Percentiles rank a stretch among this genome's conserved stretches.
Evolutionary conservation across 2,888 invertebrate species (phyloP).

Genomic region (Drosophila kokeensis): DNA sequence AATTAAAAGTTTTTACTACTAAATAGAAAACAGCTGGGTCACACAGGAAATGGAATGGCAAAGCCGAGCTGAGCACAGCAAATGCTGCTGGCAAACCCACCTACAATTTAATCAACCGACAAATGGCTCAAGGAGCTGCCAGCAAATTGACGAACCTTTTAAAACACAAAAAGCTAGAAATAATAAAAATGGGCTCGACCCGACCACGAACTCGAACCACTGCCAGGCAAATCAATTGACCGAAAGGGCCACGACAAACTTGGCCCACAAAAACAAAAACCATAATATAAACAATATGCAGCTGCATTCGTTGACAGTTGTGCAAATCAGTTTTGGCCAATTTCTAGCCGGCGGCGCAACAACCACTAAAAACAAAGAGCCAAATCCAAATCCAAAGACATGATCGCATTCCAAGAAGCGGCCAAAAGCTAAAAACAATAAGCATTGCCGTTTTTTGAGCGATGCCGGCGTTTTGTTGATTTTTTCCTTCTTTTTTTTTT

Average conservation of each 20-base stretch:
- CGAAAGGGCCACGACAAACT: constrained; percentile 65
- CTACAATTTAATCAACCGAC: constrained; percentile 54
- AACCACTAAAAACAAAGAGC: constrained; percentile 14
- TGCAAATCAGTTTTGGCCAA: constrained; percentile 63
- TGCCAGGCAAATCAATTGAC: constrained; percentile 65
- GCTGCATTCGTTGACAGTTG: constrained; percentile 76
- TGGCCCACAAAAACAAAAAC: constrained; percentile 53
- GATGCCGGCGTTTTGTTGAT: constrained; percentile 24
- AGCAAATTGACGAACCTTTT: constrained; percentile 49
- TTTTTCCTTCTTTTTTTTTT: constrained; percentile 24
- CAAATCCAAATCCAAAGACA: constrained; percentile 41
- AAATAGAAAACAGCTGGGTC: constrained; percentile 51
- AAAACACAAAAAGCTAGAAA: not conserved
- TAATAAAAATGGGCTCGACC: constrained; percentile 50
- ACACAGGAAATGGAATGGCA: constrained; percentile 63
- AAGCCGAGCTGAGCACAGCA: constrained; percentile 10
- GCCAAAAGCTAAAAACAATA: constrained; percentile 47
- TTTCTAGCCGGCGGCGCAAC: constrained; percentile 67
- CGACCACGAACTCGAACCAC: constrained; percentile 41
- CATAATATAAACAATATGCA: constrained; percentile 55
- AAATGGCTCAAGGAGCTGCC: constrained; percentile 54
- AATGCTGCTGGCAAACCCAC: constrained; percentile 33
- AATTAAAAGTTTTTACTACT: constrained; percentile 65
- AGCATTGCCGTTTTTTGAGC: constrained; percentile 16
- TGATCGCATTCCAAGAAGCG: constrained; percentile 74